phyloP scores from a whole-genome alignment of 2,888 invertebrate genomes.

The Lamellibrachia columna region DNA sequence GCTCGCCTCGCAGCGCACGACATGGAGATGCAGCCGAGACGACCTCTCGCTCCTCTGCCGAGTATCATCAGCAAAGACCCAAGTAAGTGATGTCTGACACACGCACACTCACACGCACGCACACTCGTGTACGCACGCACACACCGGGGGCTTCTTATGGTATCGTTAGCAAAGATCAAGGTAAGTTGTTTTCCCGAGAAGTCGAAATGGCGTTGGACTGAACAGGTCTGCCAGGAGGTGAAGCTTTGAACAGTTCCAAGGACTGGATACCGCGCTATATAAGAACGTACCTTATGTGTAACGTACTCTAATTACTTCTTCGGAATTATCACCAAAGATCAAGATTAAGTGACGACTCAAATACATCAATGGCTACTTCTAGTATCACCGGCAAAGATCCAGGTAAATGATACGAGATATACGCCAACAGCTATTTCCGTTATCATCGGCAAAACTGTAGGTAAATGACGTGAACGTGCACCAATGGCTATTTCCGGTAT shows the following conservation, averaged over 20 bases:
- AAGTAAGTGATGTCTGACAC: not conserved
- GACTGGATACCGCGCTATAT: too few relatives aligned
- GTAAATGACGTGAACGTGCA: not conserved
- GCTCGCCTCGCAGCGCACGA: not conserved
- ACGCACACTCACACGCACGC: too few relatives aligned
- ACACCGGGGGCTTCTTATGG: too few relatives aligned
- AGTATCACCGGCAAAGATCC: too few relatives aligned
- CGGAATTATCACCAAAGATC: not conserved
- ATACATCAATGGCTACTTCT: too few relatives aligned
- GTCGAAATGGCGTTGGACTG: too few relatives aligned
- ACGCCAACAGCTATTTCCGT: not conserved
- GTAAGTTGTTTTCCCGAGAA: not conserved
- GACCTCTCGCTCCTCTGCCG: not conserved
- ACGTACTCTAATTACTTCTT: not conserved
- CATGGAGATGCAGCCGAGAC: not conserved
- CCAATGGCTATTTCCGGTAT: not conserved
- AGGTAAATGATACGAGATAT: not conserved
- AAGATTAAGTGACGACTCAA: too few relatives aligned
- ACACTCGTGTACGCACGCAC: too few relatives aligned
- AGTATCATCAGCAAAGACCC: slow-evolving; percentile 4
- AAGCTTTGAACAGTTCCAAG: too few relatives aligned
- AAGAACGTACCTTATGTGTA: too few relatives aligned
- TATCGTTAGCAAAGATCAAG: not conserved
- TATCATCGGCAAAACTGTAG: not conserved
- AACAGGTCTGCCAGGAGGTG: too few relatives aligned